Percentiles rank a stretch among this genome's conserved stretches.
These are phyloP conservation scores for Columbina picui DNA, from an alignment of 2,113 vertebrate species.

Conservation along the genomic window DNA sequence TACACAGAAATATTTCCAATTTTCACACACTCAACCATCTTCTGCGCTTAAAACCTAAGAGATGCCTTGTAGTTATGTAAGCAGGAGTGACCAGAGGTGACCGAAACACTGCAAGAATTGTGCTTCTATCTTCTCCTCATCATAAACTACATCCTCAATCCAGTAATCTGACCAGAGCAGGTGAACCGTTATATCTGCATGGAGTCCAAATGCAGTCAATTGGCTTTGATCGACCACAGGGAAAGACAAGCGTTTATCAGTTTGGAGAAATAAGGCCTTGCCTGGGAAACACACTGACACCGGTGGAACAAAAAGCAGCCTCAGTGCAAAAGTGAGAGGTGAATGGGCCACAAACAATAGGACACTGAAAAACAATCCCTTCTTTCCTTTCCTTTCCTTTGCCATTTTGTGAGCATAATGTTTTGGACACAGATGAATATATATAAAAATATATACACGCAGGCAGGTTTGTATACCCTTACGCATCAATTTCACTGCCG, in stretches of 20 bases:
- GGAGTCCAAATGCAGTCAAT: neutral
- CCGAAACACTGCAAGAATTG: neutral
- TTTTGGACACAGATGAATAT: neutral
- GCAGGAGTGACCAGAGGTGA: neutral
- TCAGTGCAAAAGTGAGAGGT: slow-evolving; percentile 31
- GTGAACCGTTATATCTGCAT: neutral
- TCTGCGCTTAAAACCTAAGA: neutral
- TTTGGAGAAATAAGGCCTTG: neutral
- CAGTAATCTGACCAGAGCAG: neutral
- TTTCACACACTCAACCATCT: neutral
- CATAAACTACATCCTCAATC: neutral
- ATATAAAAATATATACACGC: neutral
- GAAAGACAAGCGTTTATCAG: neutral
- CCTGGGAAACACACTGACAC: neutral
- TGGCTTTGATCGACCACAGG: neutral
- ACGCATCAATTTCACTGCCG: neutral
- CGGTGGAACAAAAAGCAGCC: slow-evolving; percentile 39
- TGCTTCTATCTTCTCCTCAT: neutral
- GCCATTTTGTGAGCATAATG: neutral
- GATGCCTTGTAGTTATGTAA: neutral
- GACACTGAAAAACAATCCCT: neutral
- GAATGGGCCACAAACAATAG: slow-evolving; percentile 34
- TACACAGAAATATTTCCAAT: neutral
- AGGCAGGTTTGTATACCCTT: neutral
- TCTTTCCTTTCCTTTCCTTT: neutral